These are phyloP conservation scores for Vicugna pacos DNA, from an alignment of 2,113 vertebrate species.

Conservation along the genomic window DNA sequence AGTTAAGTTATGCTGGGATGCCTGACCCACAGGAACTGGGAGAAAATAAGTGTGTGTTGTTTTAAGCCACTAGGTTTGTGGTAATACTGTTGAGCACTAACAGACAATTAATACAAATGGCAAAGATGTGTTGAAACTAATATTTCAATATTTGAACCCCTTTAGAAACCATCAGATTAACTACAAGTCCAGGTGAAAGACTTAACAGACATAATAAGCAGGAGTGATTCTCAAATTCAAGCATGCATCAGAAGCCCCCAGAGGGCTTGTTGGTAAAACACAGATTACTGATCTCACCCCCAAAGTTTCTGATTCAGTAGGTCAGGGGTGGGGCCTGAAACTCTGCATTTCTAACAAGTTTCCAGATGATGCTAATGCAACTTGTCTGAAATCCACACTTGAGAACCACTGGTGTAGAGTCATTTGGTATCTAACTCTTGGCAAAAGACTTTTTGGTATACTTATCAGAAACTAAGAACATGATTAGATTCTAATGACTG, in stretches of 20 bases:
- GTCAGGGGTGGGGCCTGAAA: neutral
- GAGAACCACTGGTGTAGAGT: neutral
- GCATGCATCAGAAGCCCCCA: neutral
- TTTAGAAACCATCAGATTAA: neutral
- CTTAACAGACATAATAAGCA: neutral
- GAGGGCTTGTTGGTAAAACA: neutral
- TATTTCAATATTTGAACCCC: neutral
- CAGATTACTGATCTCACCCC: neutral
- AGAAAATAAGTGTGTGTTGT: neutral
- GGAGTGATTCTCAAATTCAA: neutral
- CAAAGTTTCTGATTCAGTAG: neutral
- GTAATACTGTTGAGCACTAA: neutral
- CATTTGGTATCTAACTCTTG: neutral
- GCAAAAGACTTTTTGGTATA: neutral
- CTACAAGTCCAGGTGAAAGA: neutral
- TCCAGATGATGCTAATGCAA: neutral
- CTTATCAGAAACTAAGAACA: neutral
- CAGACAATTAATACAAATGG: neutral
- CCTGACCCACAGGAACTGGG: neutral
- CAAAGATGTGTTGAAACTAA: neutral
- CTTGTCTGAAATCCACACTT: neutral
- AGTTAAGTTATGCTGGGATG: neutral
- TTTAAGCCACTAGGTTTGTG: neutral
- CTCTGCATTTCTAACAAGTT: slow-evolving; percentile 1
- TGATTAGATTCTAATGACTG: neutral